A percentile compares a stretch with the other conserved stretches of the same genome.
Evolutionary conservation across 1,140 invertebrate genomes (phyloP).

Genomic region (Spodoptera frugiperda): DNA sequence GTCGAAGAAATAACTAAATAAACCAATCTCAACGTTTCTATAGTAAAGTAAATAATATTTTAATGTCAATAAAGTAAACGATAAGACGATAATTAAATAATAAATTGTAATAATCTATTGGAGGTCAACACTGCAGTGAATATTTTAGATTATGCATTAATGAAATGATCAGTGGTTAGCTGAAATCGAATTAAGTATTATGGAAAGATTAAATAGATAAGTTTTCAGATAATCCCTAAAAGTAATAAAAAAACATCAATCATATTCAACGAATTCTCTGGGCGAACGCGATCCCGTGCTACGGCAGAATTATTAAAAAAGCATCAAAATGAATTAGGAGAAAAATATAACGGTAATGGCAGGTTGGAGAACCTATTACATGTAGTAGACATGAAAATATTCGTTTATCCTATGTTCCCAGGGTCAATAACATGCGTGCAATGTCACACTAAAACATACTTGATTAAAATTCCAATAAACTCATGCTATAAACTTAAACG

Average conservation of each 20-base stretch:
- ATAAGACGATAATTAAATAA: slow-evolving; percentile 20
- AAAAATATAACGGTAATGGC: no score
- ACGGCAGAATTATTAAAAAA: no score
- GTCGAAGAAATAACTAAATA: background rate
- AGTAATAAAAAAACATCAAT: no score
- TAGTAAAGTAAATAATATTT: slow-evolving; percentile 24
- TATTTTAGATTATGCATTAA: slow-evolving; percentile 16
- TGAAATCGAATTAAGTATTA: background rate
- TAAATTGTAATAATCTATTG: slow-evolving; percentile 36
- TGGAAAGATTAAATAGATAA: background rate
- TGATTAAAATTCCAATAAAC: slow-evolving; percentile 12
- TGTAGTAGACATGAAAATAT: background rate
- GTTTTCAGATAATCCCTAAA: background rate
- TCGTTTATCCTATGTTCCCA: background rate
- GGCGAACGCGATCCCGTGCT: no score
- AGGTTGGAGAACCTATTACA: no score
- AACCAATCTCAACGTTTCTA: background rate
- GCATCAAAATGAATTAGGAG: no score
- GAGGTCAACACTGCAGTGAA: slow-evolving; percentile 23
- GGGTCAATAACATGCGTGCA: slow-evolving; percentile 14
- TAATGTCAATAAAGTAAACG: slow-evolving; percentile 10
- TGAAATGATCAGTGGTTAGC: background rate
- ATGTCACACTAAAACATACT: background rate
- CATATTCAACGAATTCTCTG: no score
- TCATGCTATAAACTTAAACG: background rate